These are phyloP conservation scores for Coilia nasus DNA, from an alignment of 2,797 vertebrate species.

Conservation along the genomic window DNA sequence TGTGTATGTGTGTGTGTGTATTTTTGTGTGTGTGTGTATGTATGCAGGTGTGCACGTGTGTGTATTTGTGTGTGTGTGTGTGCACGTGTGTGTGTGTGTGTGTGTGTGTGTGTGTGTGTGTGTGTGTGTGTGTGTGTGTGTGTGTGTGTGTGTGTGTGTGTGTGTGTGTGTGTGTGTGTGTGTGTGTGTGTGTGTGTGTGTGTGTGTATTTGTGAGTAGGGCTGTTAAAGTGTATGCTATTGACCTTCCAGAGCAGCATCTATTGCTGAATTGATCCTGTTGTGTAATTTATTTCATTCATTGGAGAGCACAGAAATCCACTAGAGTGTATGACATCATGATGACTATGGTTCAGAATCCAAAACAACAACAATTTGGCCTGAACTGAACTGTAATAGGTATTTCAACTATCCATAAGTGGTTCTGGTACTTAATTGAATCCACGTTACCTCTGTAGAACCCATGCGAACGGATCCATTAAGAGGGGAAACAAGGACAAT, in stretches of 20 bases:
- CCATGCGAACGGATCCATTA: slow-evolving; percentile 87
- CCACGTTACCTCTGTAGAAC: slow-evolving; percentile 68
- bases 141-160: slow-evolving; percentile 25
- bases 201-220: neutral
- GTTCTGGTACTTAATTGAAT: neutral
- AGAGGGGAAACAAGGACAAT: slow-evolving; percentile 84
- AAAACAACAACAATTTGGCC: neutral
- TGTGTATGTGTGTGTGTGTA: slow-evolving; percentile 73
- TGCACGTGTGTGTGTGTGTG: neutral
- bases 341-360: neutral
- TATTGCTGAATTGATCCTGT: neutral
- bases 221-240: no score
- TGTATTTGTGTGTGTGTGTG: slow-evolving; percentile 4
- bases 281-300: neutral
- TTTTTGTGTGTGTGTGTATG: neutral
- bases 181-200: neutral
- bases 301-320: neutral
- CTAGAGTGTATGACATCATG: neutral
- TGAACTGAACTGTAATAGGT: neutral
- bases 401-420: neutral
- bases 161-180: neutral
- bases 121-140: slow-evolving; percentile 76
- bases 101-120: slow-evolving; percentile 79
- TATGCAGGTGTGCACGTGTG: neutral
- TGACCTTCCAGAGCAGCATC: neutral